phyloP scores from a whole-genome alignment of 2,888 invertebrate species.

The Morinoia aosen region DNA sequence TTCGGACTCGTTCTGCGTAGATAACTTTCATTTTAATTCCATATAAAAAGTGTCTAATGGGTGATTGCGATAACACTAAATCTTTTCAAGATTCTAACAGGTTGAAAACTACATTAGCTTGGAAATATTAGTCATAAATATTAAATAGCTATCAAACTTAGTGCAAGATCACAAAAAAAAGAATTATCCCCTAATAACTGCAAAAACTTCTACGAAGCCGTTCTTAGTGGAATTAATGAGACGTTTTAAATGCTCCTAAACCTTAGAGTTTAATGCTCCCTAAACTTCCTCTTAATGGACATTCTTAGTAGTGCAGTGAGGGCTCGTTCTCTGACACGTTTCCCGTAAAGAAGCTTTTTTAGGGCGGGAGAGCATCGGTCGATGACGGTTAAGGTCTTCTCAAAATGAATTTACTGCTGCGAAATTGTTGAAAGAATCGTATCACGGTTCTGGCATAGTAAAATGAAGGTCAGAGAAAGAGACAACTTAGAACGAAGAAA shows the following conservation, averaged over 20 bases:
- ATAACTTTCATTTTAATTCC: no score
- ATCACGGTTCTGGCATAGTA: not conserved
- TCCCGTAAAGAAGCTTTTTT: not conserved
- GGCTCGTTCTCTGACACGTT: not conserved
- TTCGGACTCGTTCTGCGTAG: no score
- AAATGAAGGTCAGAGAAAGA: not conserved
- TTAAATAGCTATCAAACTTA: not conserved
- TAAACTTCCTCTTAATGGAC: not conserved
- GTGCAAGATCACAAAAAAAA: not conserved
- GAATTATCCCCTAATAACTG: not conserved
- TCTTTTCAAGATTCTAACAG: no score
- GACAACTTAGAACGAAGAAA: not conserved
- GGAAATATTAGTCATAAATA: not conserved
- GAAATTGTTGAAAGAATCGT: not conserved
- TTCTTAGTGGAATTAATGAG: not conserved
- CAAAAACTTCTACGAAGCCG: not conserved
- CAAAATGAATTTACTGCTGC: not conserved
- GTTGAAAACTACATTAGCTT: no score
- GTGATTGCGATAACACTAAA: no score
- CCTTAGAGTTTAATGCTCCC: not conserved
- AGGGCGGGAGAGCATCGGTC: not conserved
- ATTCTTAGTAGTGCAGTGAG: not conserved
- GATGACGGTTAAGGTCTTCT: not conserved
- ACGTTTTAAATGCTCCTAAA: not conserved
- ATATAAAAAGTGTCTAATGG: no score